Percentiles rank a stretch among this genome's conserved stretches.
Conservation (phyloP, 92 coral and sea anemone genomes). For the Paragorgia papillata region DNA sequence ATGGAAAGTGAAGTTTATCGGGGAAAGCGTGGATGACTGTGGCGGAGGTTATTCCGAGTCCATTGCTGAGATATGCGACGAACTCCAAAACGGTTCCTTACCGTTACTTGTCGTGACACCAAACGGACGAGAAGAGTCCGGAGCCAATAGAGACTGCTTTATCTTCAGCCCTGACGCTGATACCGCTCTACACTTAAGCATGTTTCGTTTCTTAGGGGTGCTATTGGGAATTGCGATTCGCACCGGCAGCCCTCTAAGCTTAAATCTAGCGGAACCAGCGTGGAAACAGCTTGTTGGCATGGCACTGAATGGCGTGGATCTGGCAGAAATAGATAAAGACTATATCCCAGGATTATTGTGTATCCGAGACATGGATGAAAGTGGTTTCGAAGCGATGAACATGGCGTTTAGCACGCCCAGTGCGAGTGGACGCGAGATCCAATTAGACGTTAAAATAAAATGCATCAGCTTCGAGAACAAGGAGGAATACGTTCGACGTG, state of each 20-base stretch:
- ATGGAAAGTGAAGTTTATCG: constrained; percentile 98
- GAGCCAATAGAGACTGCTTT: constrained; percentile 98
- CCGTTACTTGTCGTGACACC: constrained; percentile 94
- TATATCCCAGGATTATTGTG: constrained; percentile 98
- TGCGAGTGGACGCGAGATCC: constrained; percentile 96
- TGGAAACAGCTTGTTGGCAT: constrained; percentile 98
- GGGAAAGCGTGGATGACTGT: constrained; percentile 98
- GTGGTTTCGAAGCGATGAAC: constrained; percentile 95
- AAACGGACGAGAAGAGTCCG: constrained; percentile 97
- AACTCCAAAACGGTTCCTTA: constrained; percentile 95
- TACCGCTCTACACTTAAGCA: constrained; percentile 71
- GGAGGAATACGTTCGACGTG: constrained; percentile 87
- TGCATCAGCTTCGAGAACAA: constrained; percentile 80
- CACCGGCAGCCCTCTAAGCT: constrained; percentile 97
- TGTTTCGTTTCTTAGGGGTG: constrained; percentile 92
- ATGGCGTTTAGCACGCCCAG: constrained; percentile 99
- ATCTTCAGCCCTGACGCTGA: constrained; percentile 86
- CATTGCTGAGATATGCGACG: constrained; percentile 99
- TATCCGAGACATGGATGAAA: constrained; percentile 94
- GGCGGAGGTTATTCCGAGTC: constrained; percentile 99
- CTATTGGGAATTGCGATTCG: constrained; percentile 93
- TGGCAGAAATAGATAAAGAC: constrained; percentile 99
- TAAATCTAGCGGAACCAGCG: constrained; percentile 93
- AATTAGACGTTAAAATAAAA: constrained; percentile 76
- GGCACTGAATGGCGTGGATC: constrained; percentile 77